Evolutionary conservation across 2,888 invertebrate species (phyloP), one percentile per base, ranked within the genome.

Genomic region (Diogma glabrata): DNA sequence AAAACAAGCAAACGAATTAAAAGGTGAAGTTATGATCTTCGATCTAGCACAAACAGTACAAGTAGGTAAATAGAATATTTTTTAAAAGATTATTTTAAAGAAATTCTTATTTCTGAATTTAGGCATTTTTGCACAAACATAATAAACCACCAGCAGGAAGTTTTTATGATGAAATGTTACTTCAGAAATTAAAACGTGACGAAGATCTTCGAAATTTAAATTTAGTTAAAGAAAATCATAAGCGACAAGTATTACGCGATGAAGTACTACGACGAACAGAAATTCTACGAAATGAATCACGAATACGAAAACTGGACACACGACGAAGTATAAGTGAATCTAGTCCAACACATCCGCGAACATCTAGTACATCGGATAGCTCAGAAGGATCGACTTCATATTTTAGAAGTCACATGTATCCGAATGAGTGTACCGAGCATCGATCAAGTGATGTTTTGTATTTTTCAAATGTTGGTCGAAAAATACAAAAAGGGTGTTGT

Each of bases 131-230:
- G 0, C 80, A 86, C 55, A 72, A 79, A 19, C 81, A 90, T 67
- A 90, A 91, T 64, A 87, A 84, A 63, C 88, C 90, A 1, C 81
- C 81, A 0, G 75, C 75, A 49, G 76, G 84, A 53, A 93, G 93
- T 8, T 91, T 87, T 66, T 91, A 93, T 60, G 93, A 94, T 55
- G 87, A 93, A 72, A 94, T 94, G 93, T 66, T 90, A 9, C 76
- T 77, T 48, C 77, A 83, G 50, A 79, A 82, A 55, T 78, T 79
- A 57, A 79, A 82, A 62, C 74, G 77, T 57, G 78, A 84, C 58
- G 75, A 80, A 58, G 71, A 76, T 51, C 77, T 81, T 58, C 67
- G 76, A 43, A 74, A 81, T 53, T 75, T 79, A 49, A 72, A 80
- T 58, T 73, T 79, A 60, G 71, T 77, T 12, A 81, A 82, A 58